Evolutionary conservation across 2,797 vertebrate species (phyloP), one percentile per base, ranked within the genome.

Genomic region (Anisognathus igniventris): DNA sequence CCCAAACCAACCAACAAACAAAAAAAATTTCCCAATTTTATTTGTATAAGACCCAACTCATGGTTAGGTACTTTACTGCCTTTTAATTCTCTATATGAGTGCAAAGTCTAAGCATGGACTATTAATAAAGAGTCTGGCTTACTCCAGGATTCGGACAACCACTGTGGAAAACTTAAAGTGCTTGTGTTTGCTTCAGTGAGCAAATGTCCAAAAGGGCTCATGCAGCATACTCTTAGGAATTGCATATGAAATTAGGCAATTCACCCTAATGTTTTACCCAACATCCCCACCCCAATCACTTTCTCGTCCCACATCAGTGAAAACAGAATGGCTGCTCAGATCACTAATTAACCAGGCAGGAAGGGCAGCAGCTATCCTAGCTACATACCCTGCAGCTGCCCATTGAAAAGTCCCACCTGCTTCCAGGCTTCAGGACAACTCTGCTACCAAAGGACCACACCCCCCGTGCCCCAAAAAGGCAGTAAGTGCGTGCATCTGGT

Each of bases 201-300:
- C 30, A 61, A 48, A 35, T 25, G 31, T 44, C 53, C 11, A 9
- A 66, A 68, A 44, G 12, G 10, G 6, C 28, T 37, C 0, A 0
- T 12, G 9, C 8, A 27, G 53, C 0, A 0, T 30, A 23, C 11
- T 7, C 35, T 15, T 17, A 30, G 40, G 20, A 65, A 24, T 0
- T 16, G 28, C 14, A 18, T 6, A 30, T 11, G 40, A 54, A 72
- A 77, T 61, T 15, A 53, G 40, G 37, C 28, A 51, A 30, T 51
- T 51, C 50, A 51, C 28, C 50, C 17, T 30, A 12, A 51, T 5
- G 18, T 51, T 27, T 24, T 27, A 42, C 23, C 27, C 58, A 90
- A 4, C 51, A 47, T 20, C 3, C 18, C 5, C 0, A 0, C 23
- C 7, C 50, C 33, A 6, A 25, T 37, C 70, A 53, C 76, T 24